Evolutionary conservation across 2,113 vertebrate genomes (phyloP), one percentile per base, ranked within the genome.

Genomic region (Nematolebias whitei): DNA sequence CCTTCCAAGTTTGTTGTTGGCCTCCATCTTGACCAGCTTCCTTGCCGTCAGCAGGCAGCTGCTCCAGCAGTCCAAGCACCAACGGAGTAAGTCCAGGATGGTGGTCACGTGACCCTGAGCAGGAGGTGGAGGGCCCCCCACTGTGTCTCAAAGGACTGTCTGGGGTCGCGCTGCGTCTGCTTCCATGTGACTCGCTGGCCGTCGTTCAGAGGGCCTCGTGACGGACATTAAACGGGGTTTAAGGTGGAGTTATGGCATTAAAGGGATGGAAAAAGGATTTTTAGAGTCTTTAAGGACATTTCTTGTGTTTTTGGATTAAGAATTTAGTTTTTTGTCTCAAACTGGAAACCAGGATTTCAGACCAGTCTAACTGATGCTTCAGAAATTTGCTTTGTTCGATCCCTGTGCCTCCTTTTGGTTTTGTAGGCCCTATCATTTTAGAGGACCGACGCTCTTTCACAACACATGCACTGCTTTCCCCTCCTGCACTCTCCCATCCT

Each of bases 391-490:
- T 51, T 65, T 24, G 60, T 41, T 67, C 51, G 22, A 24, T 68
- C 52, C 18, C 63, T 64, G 32, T 45, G 15, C 68, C 53, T 68
- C 60, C 39, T 52, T 40, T 63, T 15, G 6, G 0, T 62, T 50
- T 54, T 9, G 15, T 82, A 92, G 90, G 85, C 90, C 74, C 81
- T 77, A 39, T n/a, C 63, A 78, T 79, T 5, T 90, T 83, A 79
- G 75, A 85, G 82, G 76, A 76, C 85, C 87, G 79, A 71, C 76
- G 70, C 72, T 59, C 41, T 87, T 76, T 87, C 69, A 65, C 63
- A 83, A 80, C 82, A 75, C 74, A 61, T 81, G 76, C 85, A 80
- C 84, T 82, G 67, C 80, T 79, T 78, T 76, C 74, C 78, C 79
- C 73, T 71, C 68, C 76, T 68, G 70, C 77, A 79, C 69, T 53